Conservation (phyloP, 2,797 vertebrate genomes). For the Macrochelys suwanniensis region DNA sequence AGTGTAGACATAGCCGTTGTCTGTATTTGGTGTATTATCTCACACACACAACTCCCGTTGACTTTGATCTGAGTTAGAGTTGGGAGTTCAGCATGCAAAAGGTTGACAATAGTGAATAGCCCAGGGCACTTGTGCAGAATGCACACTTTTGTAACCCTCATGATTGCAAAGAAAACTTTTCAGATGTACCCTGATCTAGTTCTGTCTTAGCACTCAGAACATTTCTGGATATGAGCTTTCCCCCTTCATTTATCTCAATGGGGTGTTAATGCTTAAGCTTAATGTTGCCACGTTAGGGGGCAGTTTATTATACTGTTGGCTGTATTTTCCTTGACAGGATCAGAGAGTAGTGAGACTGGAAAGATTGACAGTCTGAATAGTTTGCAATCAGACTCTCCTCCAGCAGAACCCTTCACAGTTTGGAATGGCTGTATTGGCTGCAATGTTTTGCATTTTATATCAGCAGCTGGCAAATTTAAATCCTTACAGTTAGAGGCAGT, state of each 20-base stretch:
- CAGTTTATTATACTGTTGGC: background rate
- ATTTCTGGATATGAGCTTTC: too few relatives aligned
- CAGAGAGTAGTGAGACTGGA: background rate
- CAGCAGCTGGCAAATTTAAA: background rate
- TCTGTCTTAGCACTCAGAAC: background rate
- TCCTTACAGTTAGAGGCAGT: background rate
- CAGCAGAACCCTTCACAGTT: background rate
- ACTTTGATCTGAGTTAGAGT: background rate
- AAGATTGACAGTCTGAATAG: background rate
- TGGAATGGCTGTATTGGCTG: background rate
- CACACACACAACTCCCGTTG: background rate
- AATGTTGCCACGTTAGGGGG: background rate
- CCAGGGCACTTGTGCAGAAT: background rate
- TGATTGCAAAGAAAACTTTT: background rate
- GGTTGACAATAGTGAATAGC: background rate
- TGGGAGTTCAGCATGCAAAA: background rate
- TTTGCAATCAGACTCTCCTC: background rate
- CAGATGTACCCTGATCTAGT: background rate
- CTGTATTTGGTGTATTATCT: background rate
- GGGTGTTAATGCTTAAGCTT: background rate
- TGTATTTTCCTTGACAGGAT: background rate
- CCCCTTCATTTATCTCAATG: background rate
- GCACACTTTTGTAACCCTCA: background rate
- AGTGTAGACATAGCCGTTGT: too few relatives aligned
- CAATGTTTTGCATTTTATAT: background rate